Conservation (phyloP, 2,888 invertebrate genomes). For the Acheta domesticus region DNA sequence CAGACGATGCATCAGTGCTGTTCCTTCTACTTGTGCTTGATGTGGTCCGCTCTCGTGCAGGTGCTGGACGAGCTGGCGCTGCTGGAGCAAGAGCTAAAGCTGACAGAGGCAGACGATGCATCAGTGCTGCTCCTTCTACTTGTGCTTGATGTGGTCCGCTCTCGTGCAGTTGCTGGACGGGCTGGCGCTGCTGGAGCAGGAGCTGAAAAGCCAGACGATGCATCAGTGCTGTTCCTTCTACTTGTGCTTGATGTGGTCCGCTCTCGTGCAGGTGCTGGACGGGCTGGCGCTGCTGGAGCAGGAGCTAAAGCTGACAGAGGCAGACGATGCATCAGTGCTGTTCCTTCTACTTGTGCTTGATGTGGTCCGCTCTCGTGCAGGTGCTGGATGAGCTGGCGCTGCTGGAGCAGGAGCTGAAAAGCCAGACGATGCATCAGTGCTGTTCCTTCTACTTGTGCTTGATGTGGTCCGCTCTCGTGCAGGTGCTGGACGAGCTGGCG, state of each 20-base stretch:
- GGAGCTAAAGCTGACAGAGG: constrained; percentile 68
- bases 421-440: too few relatives aligned
- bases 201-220: constrained; percentile 69
- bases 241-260: background rate
- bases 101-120: constrained; percentile 73
- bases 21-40: too few relatives aligned
- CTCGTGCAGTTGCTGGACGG: constrained; percentile 60
- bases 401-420: too few relatives aligned
- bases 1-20: constrained; percentile 39
- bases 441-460: too few relatives aligned
- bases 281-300: constrained; percentile 72
- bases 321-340: constrained; percentile 73
- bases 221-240: constrained; percentile 43
- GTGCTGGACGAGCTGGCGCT: constrained; percentile 71
- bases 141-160: background rate
- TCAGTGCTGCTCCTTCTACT: constrained; percentile 51
- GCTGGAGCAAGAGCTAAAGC: constrained; percentile 66
- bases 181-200: constrained; percentile 68
- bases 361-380: too few relatives aligned
- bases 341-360: too few relatives aligned
- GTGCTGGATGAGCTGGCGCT: too few relatives aligned
- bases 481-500: too few relatives aligned
- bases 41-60: constrained; percentile 37
- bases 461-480: too few relatives aligned
- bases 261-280: constrained; percentile 55